Percentiles rank a stretch among this genome's conserved stretches.
These are phyloP conservation scores for Myotis lucifugus DNA, from an alignment of 2,113 vertebrate species.

Conservation along the genomic window DNA sequence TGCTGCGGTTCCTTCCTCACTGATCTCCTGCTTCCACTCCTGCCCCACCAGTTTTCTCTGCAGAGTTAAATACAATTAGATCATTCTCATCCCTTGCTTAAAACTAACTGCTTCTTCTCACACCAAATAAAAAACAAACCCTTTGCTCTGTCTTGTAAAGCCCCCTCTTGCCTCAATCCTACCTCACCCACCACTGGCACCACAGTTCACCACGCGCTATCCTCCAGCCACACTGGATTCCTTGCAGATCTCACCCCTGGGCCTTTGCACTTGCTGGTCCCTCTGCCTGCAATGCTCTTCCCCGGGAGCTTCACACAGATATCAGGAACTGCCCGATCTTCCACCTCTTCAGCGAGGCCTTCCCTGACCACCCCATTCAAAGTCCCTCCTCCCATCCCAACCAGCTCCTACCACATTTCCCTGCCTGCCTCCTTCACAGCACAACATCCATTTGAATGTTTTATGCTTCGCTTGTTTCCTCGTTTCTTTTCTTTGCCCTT, in stretches of 20 bases:
- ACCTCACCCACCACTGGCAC: background rate
- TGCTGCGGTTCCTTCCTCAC: background rate
- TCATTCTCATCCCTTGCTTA: background rate
- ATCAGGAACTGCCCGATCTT: background rate
- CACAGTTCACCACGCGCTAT: no score
- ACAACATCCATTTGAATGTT: background rate
- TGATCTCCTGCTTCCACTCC: background rate
- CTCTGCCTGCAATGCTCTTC: background rate
- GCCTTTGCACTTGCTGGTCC: background rate
- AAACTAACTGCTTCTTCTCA: background rate
- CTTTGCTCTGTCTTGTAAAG: background rate
- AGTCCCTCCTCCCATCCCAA: background rate
- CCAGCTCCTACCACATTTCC: rapidly evolving
- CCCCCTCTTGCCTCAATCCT: background rate
- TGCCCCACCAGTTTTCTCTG: background rate
- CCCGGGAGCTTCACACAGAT: background rate
- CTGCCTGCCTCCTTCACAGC: background rate
- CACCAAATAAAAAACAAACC: background rate
- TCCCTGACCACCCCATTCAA: background rate
- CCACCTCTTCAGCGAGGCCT: background rate
- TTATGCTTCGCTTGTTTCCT: background rate
- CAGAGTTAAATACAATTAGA: background rate
- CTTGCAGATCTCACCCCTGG: background rate
- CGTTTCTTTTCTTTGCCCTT: background rate
- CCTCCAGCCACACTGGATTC: background rate